Conservation (phyloP, 2,797 vertebrate species). For the Pantherophis alleghaniensis region DNA sequence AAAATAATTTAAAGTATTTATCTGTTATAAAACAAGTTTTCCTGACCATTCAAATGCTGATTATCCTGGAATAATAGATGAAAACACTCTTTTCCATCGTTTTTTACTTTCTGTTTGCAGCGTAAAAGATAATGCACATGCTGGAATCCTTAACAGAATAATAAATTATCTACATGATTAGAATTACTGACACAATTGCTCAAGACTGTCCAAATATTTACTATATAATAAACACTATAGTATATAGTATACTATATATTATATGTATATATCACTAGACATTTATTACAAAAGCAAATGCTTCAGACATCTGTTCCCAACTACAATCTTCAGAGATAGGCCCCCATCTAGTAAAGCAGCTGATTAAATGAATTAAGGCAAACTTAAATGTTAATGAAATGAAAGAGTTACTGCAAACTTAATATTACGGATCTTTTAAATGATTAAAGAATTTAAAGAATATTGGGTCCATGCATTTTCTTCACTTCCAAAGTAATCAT, state of each 20-base stretch:
- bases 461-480: background rate
- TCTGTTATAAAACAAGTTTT: background rate
- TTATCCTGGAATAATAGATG: background rate
- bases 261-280: background rate
- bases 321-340: background rate
- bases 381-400: background rate
- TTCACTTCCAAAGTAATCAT: background rate
- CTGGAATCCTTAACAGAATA: background rate
- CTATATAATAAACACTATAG: background rate
- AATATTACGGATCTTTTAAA: background rate
- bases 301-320: background rate
- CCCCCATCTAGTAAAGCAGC: background rate
- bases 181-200: background rate
- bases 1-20: background rate
- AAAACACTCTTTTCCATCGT: background rate
- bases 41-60: background rate
- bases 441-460: background rate
- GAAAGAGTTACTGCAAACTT: background rate
- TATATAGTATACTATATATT: background rate
- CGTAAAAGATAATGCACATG: background rate
- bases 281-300: background rate
- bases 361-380: background rate
- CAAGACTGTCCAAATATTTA: background rate
- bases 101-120: background rate
- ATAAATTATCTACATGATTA: background rate